Evolutionary conservation across 1,140 invertebrate species (phyloP), one percentile per base, ranked within the genome.

Genomic region (Rhyzopertha dominica): DNA sequence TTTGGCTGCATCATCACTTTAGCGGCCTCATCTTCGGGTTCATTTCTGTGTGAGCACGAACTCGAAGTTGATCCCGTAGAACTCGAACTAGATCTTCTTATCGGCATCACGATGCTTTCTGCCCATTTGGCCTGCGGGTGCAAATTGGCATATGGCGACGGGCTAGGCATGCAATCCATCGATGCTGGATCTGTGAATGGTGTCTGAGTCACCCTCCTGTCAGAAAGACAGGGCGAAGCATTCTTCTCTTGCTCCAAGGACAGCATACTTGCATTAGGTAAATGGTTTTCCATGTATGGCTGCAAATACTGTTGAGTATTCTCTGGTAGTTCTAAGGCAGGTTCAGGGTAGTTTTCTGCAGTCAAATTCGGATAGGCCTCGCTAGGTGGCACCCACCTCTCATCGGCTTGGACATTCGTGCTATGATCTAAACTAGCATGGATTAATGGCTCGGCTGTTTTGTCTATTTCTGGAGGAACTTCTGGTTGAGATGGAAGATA

Each of bases 41-140:
- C 66, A 24, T 65, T 65, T 47, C 72, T 69, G 30, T 69, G 68
- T 25, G 72, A 72, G 46, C 65, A 71, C 18, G 74, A 63, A 36
- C 79, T 80, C 1, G 74, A 74, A 34, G 80, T 75, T 4, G 78
- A 81, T 20, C 76, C 75, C 19, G 76, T 77, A 19, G 78, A 82
- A 2, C 79, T 83, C 0, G 79, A 81, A 2, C 81, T 83, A 1
- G 81, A 84, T 43, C 81, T 61, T 42, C 81, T 65, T 8, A 70
- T 72, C 3, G 81, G 82, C 44, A 85, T 71, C 24, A 85, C 73
- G 54, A 82, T 80, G 51, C 79, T 81, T 48, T 85, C 83, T 4
- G 79, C 75, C 81, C 82, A 85, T 56, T 83, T 80, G 8, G 79
- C 77, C 56, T 78, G 75, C n/a, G 70, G 74, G 17, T 75, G 68